Percentiles rank a stretch among this genome's conserved stretches.
Conservation (phyloP, 2,888 invertebrate species). For the Lasius fuliginosus region DNA sequence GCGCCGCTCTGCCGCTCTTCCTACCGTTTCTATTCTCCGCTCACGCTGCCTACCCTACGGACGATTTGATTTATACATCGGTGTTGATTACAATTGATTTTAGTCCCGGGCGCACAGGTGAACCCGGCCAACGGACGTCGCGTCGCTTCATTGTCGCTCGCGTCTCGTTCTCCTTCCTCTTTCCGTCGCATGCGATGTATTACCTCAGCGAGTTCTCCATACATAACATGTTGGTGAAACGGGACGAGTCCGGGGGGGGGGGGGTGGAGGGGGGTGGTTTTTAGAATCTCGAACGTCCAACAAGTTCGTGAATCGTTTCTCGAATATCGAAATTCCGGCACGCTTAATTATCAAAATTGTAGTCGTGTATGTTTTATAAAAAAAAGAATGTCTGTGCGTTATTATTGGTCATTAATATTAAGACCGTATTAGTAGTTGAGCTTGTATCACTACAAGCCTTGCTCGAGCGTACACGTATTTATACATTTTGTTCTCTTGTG, state of each 20-base stretch:
- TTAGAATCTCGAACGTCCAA: slow-evolving; percentile 23
- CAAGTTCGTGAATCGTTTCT: slow-evolving; percentile 43
- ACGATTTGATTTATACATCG: slow-evolving; percentile 80
- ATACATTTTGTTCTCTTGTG: not conserved
- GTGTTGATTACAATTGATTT: slow-evolving; percentile 83
- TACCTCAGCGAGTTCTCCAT: not conserved
- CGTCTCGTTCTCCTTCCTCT: slow-evolving; percentile 53
- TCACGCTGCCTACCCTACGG: slow-evolving; percentile 54
- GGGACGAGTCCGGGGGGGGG: not conserved
- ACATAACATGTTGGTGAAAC: slow-evolving; percentile 4
- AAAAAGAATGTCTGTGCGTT: not conserved
- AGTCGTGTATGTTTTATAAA: slow-evolving; percentile 7
- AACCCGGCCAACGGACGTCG: slow-evolving; percentile 42
- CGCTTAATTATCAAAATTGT: slow-evolving; percentile 36
- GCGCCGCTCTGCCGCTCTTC: slow-evolving; percentile 64
- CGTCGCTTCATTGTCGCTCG: slow-evolving; percentile 44
- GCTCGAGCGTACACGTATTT: too few species aligned
- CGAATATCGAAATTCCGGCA: slow-evolving; percentile 10
- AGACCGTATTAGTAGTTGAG: too few species aligned
- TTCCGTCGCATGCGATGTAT: slow-evolving; percentile 6
- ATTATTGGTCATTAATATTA: not conserved
- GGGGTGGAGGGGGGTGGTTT: slow-evolving; percentile 3
- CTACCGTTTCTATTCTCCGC: slow-evolving; percentile 59
- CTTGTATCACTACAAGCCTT: too few species aligned
- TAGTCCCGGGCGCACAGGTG: slow-evolving; percentile 64